Evolutionary conservation across 1,140 invertebrate genomes (phyloP).

Genomic region (Temnothorax nylanderi): DNA sequence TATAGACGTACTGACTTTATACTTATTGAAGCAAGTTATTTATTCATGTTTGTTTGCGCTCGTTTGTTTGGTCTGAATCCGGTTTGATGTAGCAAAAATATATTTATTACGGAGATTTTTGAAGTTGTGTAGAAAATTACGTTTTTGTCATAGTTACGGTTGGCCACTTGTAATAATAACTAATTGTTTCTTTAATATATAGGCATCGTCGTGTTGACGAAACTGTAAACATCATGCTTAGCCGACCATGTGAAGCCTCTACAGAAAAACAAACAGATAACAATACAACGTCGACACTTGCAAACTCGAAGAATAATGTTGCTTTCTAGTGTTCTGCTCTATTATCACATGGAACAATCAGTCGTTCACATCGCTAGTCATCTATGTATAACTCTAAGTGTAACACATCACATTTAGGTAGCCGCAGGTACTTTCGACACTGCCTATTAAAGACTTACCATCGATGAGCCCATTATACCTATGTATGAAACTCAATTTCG

Average conservation of each 20-base stretch:
- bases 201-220: not conserved
- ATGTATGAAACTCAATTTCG: constrained; percentile 70
- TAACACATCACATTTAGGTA: constrained; percentile 71
- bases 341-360: constrained; percentile 61
- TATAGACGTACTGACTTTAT: not conserved
- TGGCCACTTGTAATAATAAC: not conserved
- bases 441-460: constrained; percentile 73
- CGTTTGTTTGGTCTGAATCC: not conserved
- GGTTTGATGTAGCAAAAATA: not conserved
- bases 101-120: not conserved
- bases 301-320: constrained; percentile 15
- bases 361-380: constrained; percentile 61
- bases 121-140: not conserved
- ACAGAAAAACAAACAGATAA: constrained; percentile 39
- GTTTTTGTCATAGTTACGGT: not conserved
- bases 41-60: not conserved
- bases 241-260: constrained; percentile 44
- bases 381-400: constrained; percentile 68
- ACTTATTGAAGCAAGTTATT: not conserved
- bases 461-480: constrained; percentile 74
- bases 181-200: constrained; percentile 6
- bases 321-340: constrained; percentile 29
- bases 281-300: constrained; percentile 19
- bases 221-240: constrained; percentile 56
- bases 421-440: constrained; percentile 62